Base-by-base conservation (phyloP, 2,888 invertebrate genomes). In the Apamea monoglypha region DNA sequence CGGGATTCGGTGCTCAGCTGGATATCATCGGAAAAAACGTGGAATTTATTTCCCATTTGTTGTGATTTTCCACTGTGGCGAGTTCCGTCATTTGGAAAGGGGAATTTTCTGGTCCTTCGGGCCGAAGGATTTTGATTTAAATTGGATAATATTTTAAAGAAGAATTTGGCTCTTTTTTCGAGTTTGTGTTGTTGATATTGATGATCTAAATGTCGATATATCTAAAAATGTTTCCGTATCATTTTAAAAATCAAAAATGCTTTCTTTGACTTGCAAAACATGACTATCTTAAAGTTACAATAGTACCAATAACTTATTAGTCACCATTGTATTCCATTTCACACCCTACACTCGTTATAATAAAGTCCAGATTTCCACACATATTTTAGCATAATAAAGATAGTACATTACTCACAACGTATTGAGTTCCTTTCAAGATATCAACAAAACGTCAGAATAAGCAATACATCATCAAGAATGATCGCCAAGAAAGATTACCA, bases 31-130 rank as follows among this genome's bases (percentile, higher is more conserved):
- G 71, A 59, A 76, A 78, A 78, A 70, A 36, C 32, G 14, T 47
- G 14, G 44, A 73, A 75, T 69, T 78, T 83, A 76, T 74, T 80
- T 71, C 40, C 67, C 66, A 72, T 82, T 85, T 64, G 67, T 40
- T 32, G 78, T 74, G 56, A 72, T 80, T 74, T 80, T 78, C 74
- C 76, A 80, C 59, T 76, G 74, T 47, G 36, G 29, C 50, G 40
- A 80, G 78, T 68, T 53, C 70, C 64, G 59, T 77, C 32, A 77
- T 64, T 72, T 2, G 8, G 21, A 63, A 64, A 44, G 8, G 44
- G 16, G 44, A n/a, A 18, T 61, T 56, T 69, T 40, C 36, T 47
- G 68, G 74, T 59, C 44, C 36, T 82, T 69, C 36, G 21, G n/a
- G 53, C 32, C 44, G 44, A 64, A 7, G 63, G 59, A 74, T 74